These are phyloP conservation scores for Aradophagus sp. DNA, from an alignment of 1,140 invertebrate genomes.

Conservation along the genomic window DNA sequence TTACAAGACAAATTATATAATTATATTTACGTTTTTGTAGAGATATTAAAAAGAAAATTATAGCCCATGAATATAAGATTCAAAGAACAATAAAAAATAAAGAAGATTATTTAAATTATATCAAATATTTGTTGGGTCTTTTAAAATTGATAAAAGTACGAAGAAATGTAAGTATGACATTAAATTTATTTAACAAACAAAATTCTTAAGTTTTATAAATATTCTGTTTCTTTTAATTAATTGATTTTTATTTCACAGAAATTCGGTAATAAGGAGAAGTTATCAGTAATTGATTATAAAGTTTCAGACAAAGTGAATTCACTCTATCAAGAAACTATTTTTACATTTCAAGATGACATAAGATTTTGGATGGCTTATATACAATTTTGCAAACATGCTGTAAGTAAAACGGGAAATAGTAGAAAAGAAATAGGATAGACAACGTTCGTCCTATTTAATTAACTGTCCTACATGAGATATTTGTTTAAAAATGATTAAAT, in stretches of 20 bases:
- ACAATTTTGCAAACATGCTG: conserved; percentile 81
- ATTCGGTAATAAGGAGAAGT: conserved; percentile 77
- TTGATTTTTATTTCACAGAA: too few relatives aligned
- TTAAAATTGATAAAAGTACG: conserved; percentile 79
- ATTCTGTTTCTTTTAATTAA: too few relatives aligned
- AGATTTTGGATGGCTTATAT: conserved; percentile 83
- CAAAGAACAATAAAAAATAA: conserved; percentile 80
- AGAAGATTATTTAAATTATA: conserved; percentile 83
- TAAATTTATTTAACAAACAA: too few relatives aligned
- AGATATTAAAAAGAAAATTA: conserved; percentile 81
- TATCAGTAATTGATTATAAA: conserved; percentile 79
- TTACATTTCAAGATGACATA: conserved; percentile 80
- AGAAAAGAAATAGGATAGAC: too few relatives aligned
- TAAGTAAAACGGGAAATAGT: conserved; percentile 57
- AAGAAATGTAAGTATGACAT: conserved; percentile 72
- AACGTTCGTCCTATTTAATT: too few relatives aligned
- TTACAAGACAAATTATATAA: conserved; percentile 12
- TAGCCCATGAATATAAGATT: conserved; percentile 83
- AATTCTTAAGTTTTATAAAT: too few relatives aligned
- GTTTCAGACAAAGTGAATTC: conserved; percentile 80
- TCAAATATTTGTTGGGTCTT: conserved; percentile 82
- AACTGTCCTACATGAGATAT: too few relatives aligned
- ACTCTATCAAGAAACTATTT: conserved; percentile 79
- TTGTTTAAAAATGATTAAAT: too few relatives aligned
- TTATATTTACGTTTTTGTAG: conserved; percentile 69